phyloP scores from a whole-genome alignment of 1,140 invertebrate genomes.

The Eupeodes corollae region DNA sequence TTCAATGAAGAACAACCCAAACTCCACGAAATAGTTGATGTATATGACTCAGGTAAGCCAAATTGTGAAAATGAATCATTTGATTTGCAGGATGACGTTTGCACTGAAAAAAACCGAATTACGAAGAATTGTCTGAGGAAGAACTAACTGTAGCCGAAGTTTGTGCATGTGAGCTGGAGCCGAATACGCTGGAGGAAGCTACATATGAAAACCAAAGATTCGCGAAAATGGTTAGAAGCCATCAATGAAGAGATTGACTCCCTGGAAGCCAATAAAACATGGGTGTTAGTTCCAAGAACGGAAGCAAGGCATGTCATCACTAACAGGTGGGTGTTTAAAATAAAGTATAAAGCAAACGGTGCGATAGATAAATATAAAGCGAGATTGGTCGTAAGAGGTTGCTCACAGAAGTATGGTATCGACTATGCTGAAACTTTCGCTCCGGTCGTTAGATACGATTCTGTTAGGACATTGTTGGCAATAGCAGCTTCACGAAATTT shows the following conservation, averaged over 20 bases:
- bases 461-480: constrained; percentile 15
- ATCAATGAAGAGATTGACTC: constrained; percentile 5
- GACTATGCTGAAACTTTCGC: no score
- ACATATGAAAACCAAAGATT: constrained; percentile 1
- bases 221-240: constrained; percentile 2
- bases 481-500: constrained; percentile 18
- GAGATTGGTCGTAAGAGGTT: no score
- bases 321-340: constrained; percentile 5
- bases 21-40: neutral
- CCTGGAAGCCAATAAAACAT: constrained; percentile 5
- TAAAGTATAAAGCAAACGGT: constrained; percentile 2
- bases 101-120: constrained; percentile 1
- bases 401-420: constrained; percentile 11
- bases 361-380: constrained; percentile 5
- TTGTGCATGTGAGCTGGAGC: neutral
- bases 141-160: neutral
- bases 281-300: neutral
- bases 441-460: constrained; percentile 18
- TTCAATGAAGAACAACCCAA: constrained; percentile 2
- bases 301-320: neutral
- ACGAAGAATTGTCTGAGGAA: neutral
- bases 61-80: neutral
- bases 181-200: constrained; percentile 3
- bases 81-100: neutral
- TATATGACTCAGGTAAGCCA: neutral